phyloP scores from a whole-genome alignment of 92 coral and sea anemone species.

The Desmophyllum pertusum region DNA sequence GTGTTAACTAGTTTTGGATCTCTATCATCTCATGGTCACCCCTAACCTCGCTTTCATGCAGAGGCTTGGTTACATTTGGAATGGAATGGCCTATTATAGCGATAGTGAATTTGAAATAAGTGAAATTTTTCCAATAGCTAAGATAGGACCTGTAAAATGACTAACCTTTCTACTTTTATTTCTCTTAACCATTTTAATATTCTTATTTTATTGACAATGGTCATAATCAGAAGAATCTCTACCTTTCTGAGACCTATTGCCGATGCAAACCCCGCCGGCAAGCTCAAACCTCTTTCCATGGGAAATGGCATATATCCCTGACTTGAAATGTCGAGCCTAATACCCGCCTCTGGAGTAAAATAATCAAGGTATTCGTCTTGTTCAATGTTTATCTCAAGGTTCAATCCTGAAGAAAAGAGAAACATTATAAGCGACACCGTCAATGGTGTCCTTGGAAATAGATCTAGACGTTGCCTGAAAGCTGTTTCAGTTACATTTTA shows the following conservation, averaged over 20 bases:
- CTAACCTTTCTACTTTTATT: too few species aligned
- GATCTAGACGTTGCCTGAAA: not conserved
- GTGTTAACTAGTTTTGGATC: too few species aligned
- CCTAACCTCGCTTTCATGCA: too few species aligned
- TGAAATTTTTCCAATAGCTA: too few species aligned
- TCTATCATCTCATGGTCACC: too few species aligned
- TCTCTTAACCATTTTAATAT: too few species aligned
- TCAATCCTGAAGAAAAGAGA: slow-evolving; percentile 41
- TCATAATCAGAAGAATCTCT: not conserved
- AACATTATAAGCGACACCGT: not conserved
- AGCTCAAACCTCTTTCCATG: slow-evolving; percentile 67
- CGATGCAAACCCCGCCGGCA: slow-evolving; percentile 64
- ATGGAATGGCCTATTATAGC: too few species aligned
- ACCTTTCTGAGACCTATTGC: slow-evolving; percentile 69
- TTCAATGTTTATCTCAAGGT: slow-evolving; percentile 62
- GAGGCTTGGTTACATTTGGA: too few species aligned
- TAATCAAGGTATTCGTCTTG: slow-evolving; percentile 67
- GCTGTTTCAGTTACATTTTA: not conserved
- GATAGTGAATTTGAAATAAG: too few species aligned
- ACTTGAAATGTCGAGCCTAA: slow-evolving; percentile 53
- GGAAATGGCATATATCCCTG: slow-evolving; percentile 76
- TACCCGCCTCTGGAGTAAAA: slow-evolving; percentile 71
- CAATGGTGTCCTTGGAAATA: not conserved
- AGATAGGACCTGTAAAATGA: too few species aligned
- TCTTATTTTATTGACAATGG: too few species aligned